A percentile compares a stretch with the other conserved stretches of the same genome.
Evolutionary conservation across 2,888 invertebrate genomes (phyloP).

Genomic region (Hemaris fuciformis): DNA sequence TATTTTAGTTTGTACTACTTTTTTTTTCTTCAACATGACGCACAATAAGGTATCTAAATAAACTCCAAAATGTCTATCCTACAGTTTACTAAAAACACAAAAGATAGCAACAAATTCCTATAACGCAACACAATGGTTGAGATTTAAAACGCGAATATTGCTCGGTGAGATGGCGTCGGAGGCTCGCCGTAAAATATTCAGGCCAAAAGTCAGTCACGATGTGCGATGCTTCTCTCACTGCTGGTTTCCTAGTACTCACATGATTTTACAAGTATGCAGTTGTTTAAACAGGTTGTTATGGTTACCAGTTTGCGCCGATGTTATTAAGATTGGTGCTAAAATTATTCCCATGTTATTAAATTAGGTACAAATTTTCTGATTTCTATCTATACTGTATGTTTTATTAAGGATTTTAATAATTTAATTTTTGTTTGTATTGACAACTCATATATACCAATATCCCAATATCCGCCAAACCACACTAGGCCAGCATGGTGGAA

Average conservation of each 20-base stretch:
- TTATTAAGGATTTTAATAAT: too few relatives aligned
- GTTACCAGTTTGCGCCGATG: neutral
- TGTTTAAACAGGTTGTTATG: neutral
- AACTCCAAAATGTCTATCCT: too few relatives aligned
- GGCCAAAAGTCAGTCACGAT: constrained; percentile 78
- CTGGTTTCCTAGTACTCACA: constrained; percentile 41
- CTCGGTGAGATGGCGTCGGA: constrained; percentile 53
- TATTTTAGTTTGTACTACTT: too few relatives aligned
- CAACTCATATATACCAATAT: too few relatives aligned
- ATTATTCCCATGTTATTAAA: too few relatives aligned
- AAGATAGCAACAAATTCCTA: neutral
- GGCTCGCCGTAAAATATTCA: constrained; percentile 67
- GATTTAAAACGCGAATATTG: constrained; percentile 32
- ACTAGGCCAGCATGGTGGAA: too few relatives aligned
- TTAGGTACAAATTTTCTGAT: too few relatives aligned
- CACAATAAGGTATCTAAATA: too few relatives aligned
- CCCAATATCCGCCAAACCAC: too few relatives aligned
- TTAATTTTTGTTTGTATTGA: too few relatives aligned
- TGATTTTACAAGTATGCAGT: constrained; percentile 17
- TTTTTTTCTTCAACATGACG: too few relatives aligned
- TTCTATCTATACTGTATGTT: too few relatives aligned
- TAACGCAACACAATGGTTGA: neutral
- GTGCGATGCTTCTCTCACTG: constrained; percentile 47
- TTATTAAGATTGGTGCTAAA: neutral
- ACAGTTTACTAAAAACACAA: neutral